Conservation (phyloP, 2,888 invertebrate species). For the Athalia circularis region DNA sequence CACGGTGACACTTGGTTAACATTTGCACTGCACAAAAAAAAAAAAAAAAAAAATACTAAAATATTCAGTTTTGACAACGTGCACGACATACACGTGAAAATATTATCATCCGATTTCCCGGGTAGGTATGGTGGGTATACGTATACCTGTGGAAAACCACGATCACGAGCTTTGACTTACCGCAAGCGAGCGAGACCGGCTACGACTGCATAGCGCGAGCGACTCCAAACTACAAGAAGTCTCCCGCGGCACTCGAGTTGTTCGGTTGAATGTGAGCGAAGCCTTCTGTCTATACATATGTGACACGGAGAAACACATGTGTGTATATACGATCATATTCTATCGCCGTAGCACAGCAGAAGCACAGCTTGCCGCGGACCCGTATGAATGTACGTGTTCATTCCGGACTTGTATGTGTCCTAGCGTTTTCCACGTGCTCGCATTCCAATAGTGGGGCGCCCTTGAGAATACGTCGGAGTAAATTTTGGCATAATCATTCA, state of each 20-base stretch:
- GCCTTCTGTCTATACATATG: neutral
- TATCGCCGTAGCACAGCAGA: too few species aligned
- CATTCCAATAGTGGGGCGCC: too few species aligned
- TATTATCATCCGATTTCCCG: neutral
- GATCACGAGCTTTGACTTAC: constrained; percentile 37
- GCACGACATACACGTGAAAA: neutral
- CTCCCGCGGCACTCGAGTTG: constrained; percentile 31
- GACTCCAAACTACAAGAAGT: constrained; percentile 43
- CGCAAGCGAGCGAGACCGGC: constrained; percentile 31
- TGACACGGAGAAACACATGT: neutral
- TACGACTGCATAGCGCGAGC: constrained; percentile 44
- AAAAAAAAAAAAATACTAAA: neutral
- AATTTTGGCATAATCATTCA: too few species aligned
- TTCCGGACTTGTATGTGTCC: too few species aligned
- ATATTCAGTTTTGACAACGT: neutral
- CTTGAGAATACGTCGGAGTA: too few species aligned
- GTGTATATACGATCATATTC: neutral
- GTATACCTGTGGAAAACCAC: neutral
- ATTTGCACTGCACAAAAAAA: constrained; percentile 20
- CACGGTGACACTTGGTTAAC: constrained; percentile 14
- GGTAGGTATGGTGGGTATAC: neutral
- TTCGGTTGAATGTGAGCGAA: constrained; percentile 13
- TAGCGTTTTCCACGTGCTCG: too few species aligned
- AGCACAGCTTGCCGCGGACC: too few species aligned
- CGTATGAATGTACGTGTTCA: too few species aligned